phyloP scores from a whole-genome alignment of 2,113 vertebrate species.

The Tichodroma muraria region DNA sequence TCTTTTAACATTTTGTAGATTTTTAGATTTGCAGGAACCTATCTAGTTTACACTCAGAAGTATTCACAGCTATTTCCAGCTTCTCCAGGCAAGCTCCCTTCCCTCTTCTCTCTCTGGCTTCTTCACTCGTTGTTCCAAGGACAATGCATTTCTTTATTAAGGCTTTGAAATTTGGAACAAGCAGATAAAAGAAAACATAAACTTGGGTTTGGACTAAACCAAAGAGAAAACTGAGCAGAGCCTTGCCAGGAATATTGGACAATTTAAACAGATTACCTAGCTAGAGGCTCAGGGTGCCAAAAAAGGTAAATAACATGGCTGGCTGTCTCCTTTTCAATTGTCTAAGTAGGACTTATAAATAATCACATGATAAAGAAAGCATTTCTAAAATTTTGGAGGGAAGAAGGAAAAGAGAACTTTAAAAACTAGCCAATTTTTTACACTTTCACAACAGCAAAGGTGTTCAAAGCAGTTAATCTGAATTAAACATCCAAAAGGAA shows the following conservation, averaged over 20 bases:
- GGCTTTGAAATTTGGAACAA: neutral
- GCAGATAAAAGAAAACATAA: neutral
- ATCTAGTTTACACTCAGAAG: neutral
- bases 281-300: neutral
- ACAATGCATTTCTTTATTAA: neutral
- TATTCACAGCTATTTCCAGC: neutral
- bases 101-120: neutral
- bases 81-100: neutral
- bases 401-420: neutral
- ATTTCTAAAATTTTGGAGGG: neutral
- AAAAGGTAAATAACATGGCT: neutral
- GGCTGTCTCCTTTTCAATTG: neutral
- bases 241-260: neutral
- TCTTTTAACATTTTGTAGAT: neutral
- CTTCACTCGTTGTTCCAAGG: neutral
- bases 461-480: conserved; percentile 6
- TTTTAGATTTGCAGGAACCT: neutral
- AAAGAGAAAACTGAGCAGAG: neutral
- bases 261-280: neutral
- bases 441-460: neutral
- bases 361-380: neutral
- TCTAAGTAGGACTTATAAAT: neutral
- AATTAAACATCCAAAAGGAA: neutral
- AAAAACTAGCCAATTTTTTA: neutral
- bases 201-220: neutral